Percentiles rank a stretch among this genome's conserved stretches.
Evolutionary conservation across 2,888 invertebrate species (phyloP).

Genomic region (Tanypteryx hageni): DNA sequence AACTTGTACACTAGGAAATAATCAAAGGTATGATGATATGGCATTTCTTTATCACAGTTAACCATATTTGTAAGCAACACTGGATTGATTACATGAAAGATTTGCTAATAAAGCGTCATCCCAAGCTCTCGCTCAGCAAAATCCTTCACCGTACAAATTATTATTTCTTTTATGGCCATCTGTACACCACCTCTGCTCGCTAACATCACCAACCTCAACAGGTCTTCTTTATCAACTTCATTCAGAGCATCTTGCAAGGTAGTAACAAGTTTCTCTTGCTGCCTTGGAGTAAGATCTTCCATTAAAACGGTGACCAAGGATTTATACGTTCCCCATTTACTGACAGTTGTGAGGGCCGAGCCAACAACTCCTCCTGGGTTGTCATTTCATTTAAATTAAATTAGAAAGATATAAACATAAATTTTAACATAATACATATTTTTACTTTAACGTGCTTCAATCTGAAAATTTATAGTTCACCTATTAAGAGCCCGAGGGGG

Average conservation of each 20-base stretch:
- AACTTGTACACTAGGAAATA: too few species aligned
- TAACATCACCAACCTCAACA: slow-evolving; percentile 30
- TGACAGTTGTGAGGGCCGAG: slow-evolving; percentile 27
- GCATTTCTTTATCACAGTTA: too few species aligned
- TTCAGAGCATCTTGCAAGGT: slow-evolving; percentile 24
- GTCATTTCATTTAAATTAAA: background rate
- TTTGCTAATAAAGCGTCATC: background rate
- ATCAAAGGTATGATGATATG: too few species aligned
- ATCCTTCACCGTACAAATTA: background rate
- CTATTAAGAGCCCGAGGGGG: slow-evolving; percentile 39
- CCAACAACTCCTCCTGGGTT: slow-evolving; percentile 28
- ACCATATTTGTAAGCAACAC: background rate
- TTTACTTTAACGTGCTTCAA: background rate
- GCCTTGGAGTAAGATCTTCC: slow-evolving; percentile 11
- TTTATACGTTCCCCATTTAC: slow-evolving; percentile 40
- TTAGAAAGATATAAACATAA: background rate
- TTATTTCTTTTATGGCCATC: background rate
- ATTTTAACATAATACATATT: background rate
- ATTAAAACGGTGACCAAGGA: background rate
- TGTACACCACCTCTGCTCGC: slow-evolving; percentile 10
- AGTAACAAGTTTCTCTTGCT: slow-evolving; percentile 31
- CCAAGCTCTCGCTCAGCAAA: slow-evolving; percentile 15
- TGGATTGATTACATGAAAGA: background rate
- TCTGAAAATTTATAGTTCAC: background rate
- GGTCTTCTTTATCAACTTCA: slow-evolving; percentile 29